Base-by-base conservation (phyloP, 1,140 invertebrate species). In the Formica selysi region DNA sequence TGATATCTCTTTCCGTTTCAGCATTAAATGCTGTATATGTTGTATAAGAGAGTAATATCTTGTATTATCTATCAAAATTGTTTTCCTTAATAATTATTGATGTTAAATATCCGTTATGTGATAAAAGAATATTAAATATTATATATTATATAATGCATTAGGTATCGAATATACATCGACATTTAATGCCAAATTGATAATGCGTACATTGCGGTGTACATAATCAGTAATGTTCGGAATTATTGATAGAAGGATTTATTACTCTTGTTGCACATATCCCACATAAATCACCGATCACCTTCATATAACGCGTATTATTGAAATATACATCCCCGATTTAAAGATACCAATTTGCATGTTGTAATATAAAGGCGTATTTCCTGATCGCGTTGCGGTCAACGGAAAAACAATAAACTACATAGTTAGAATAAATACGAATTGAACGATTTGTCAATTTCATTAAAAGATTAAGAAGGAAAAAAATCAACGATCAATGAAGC, bases 231-330 rank as follows among this genome's bases (percentile, higher is more conserved):
- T 59, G 78, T 48, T 70, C 41, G 64, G 16, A 80, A 70, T 80
- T 80, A 80, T 80, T 80, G 57, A 80, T 80, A n/a, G 64, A 6
- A 80, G 65, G 64, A 80, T 80, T 80, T 70, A 80, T 80, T 70
- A 70, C 36, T 44, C 16, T n/a, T 64, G 32, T 32, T 70, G 32
- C 26, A 68, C 3, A 68, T 51, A 54, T n/a, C 16, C 32, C 64
- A 32, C 13, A 79, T 57, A 70, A 41, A 70, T 70, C 78, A 57
- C 22, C 44, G 3, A 41, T 80, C 32, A 70, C 57, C 38, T 41
- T 22, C 22, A 22, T 51, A 57, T 59, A 67, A 29, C 51, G 62
- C 29, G 11, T 26, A 36, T 57, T 65, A 57, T 57, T 44, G 8
- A 57, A 57, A 80, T 54, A 29, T 57, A 68, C 16, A 59, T 54